Conservation (phyloP, 2,113 vertebrate genomes). For the Coracopsis vasa region DNA sequence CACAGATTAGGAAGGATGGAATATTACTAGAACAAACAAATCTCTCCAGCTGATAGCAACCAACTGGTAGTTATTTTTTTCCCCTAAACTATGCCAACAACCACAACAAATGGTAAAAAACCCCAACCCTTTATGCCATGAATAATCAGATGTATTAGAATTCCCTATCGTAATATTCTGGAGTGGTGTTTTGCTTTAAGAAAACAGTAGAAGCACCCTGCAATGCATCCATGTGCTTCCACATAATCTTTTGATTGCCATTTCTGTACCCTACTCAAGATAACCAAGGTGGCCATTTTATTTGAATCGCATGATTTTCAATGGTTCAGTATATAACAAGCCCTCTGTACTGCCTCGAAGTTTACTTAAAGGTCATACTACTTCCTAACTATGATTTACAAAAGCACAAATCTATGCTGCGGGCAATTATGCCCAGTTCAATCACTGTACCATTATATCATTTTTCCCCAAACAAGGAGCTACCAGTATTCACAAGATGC, state of each 20-base stretch:
- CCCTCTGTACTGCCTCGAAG: neutral
- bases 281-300: neutral
- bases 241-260: neutral
- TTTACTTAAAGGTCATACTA: neutral
- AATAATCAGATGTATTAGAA: constrained; percentile 17
- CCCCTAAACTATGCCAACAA: neutral
- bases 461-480: neutral
- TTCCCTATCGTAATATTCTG: neutral
- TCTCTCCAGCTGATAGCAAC: constrained; percentile 43
- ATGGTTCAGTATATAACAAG: neutral
- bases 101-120: neutral
- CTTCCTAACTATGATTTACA: neutral
- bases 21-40: constrained; percentile 44
- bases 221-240: neutral
- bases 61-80: neutral
- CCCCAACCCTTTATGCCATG: neutral
- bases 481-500: neutral
- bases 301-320: neutral
- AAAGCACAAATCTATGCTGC: constrained; percentile 1
- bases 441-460: neutral
- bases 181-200: neutral
- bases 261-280: neutral
- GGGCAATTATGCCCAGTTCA: neutral
- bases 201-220: neutral
- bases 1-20: constrained; percentile 36